Conservation (phyloP, 2,888 invertebrate species). For the Xestia c-nigrum region DNA sequence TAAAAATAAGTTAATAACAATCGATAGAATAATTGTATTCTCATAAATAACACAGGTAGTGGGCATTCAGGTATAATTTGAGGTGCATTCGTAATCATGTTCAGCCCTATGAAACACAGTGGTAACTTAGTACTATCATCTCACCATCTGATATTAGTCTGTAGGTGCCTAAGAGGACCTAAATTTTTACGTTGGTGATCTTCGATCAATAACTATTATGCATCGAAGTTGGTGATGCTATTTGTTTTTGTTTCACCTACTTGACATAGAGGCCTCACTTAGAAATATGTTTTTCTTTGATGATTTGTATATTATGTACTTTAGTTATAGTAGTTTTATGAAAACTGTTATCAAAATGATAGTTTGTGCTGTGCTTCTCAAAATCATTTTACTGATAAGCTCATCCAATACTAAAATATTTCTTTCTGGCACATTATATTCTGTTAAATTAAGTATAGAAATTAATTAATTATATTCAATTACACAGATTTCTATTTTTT, state of each 20-base stretch:
- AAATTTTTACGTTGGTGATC: not conserved
- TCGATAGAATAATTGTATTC: constrained; percentile 42
- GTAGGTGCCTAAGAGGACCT: not conserved
- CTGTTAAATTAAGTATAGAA: not conserved
- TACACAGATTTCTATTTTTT: not conserved
- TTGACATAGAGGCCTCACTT: not conserved
- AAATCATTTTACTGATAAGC: not conserved
- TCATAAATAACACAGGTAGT: constrained; percentile 35
- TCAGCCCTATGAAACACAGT: not conserved
- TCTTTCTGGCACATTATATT: not conserved
- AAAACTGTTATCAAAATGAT: not conserved
- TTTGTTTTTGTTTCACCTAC: not conserved
- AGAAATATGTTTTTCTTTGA: not conserved
- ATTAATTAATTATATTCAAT: not conserved
- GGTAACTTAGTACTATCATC: constrained; percentile 3
- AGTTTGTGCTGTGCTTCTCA: not conserved
- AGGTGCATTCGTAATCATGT: constrained; percentile 24
- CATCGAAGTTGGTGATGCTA: not conserved
- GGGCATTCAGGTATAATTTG: constrained; percentile 28
- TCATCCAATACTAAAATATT: not conserved
- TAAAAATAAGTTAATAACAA: constrained; percentile 63
- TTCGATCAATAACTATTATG: too few species aligned
- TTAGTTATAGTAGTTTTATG: not conserved
- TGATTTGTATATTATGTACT: not conserved
- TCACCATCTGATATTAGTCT: not conserved